phyloP scores from a whole-genome alignment of 2,888 invertebrate species.

The Dorcus hopei region DNA sequence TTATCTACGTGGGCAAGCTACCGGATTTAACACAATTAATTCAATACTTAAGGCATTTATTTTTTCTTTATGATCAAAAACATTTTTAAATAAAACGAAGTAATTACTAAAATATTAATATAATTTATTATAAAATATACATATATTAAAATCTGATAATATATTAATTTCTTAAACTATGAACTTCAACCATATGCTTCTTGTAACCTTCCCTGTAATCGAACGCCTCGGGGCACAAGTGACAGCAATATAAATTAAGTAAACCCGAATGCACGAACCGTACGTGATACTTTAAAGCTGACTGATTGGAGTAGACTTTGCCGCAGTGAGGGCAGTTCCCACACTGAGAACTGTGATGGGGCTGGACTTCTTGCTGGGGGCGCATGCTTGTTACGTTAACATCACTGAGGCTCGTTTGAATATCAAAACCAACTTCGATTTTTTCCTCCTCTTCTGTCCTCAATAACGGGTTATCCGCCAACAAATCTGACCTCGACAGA shows the following conservation, averaged over 20 bases:
- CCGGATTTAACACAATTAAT: too few species aligned
- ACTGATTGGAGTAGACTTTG: constrained; percentile 67
- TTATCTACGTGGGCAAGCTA: too few species aligned
- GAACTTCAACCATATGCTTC: constrained; percentile 67
- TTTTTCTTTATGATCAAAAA: background rate
- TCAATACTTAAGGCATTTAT: too few species aligned
- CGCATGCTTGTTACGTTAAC: constrained; percentile 1
- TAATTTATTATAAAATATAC: constrained; percentile 25
- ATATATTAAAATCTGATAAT: constrained; percentile 27
- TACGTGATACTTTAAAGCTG: constrained; percentile 67
- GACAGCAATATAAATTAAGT: constrained; percentile 65
- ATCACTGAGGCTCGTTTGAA: constrained; percentile 8
- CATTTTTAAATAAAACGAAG: background rate
- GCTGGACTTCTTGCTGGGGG: constrained; percentile 25
- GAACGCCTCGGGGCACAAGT: constrained; percentile 67
- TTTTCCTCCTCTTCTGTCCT: constrained; percentile 13
- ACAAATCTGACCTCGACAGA: constrained; percentile 1
- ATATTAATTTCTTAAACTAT: constrained; percentile 58
- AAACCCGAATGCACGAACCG: constrained; percentile 67
- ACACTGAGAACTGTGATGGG: constrained; percentile 51
- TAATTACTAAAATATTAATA: constrained; percentile 1
- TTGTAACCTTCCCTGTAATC: constrained; percentile 66
- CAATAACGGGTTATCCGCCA: background rate
- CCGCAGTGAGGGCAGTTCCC: constrained; percentile 69
- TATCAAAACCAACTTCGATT: constrained; percentile 14